Percentiles rank a stretch among this genome's conserved stretches.
Evolutionary conservation across 2,113 vertebrate species (phyloP).

Genomic region (Acrocephalus arundinaceus): DNA sequence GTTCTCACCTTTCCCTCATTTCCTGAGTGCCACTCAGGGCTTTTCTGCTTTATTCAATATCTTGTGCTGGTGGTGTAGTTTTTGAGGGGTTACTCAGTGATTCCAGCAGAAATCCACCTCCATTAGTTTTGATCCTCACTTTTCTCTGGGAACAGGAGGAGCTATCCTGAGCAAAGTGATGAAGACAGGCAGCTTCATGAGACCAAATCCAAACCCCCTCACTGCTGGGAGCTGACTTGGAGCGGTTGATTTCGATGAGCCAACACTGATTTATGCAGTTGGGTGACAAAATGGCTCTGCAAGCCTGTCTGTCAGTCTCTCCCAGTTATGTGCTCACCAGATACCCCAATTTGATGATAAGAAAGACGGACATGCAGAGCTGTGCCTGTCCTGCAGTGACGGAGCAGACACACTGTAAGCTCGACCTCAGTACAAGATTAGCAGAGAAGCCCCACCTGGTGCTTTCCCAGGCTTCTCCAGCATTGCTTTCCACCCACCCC

Average conservation of each 20-base stretch:
- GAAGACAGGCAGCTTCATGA: neutral
- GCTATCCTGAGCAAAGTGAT: neutral
- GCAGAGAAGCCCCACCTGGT: neutral
- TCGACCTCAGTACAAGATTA: neutral
- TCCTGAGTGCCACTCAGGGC: neutral
- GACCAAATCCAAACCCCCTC: neutral
- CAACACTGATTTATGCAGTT: neutral
- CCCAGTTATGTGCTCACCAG: neutral
- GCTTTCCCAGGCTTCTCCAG: neutral
- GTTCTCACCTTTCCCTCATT: neutral
- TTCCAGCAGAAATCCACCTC: neutral
- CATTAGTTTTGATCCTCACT: neutral
- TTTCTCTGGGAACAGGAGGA: neutral
- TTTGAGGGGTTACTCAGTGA: neutral
- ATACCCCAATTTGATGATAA: neutral
- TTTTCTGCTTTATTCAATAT: neutral
- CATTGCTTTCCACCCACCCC: neutral
- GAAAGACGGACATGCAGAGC: neutral
- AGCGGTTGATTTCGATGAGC: neutral
- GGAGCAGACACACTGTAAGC: neutral
- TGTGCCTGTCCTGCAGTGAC: neutral
- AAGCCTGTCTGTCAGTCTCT: neutral
- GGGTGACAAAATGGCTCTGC: neutral
- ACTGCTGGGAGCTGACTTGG: neutral
- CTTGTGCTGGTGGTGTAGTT: neutral